Conservation (phyloP, 2,888 invertebrate species). For the Stegana nigrithorax region DNA sequence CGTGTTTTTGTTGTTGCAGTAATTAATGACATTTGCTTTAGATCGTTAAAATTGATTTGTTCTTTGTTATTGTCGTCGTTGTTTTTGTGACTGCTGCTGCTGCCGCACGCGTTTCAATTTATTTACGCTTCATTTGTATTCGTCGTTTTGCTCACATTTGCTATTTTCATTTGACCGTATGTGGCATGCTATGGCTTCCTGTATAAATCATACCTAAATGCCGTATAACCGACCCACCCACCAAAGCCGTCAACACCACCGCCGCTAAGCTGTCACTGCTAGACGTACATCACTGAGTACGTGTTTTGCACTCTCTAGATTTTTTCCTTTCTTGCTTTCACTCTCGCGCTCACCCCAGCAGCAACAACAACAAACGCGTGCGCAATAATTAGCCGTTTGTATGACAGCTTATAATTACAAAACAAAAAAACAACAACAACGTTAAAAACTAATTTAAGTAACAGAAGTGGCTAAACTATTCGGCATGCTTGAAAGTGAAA, state of each 20-base stretch:
- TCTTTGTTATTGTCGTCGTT: slow-evolving; percentile 40
- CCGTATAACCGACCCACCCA: not conserved
- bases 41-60: slow-evolving; percentile 45
- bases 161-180: slow-evolving; percentile 6
- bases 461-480: too few relatives aligned
- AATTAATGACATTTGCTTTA: slow-evolving; percentile 34
- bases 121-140: slow-evolving; percentile 14
- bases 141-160: not conserved
- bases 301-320: not conserved
- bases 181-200: not conserved
- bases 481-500: too few relatives aligned
- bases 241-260: not conserved
- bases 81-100: slow-evolving; percentile 20
- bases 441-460: too few relatives aligned
- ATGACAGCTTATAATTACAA: slow-evolving; percentile 2
- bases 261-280: not conserved
- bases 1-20: not conserved
- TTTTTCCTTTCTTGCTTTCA: too few relatives aligned
- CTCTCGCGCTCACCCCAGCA: not conserved
- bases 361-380: slow-evolving; percentile 13
- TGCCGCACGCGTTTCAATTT: slow-evolving; percentile 4
- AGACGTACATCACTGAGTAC: not conserved
- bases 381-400: slow-evolving; percentile 12
- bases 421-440: not conserved
- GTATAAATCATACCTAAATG: too few relatives aligned